Evolutionary conservation across 2,888 invertebrate species (phyloP).

Genomic region (Drosophila fulvimacula): DNA sequence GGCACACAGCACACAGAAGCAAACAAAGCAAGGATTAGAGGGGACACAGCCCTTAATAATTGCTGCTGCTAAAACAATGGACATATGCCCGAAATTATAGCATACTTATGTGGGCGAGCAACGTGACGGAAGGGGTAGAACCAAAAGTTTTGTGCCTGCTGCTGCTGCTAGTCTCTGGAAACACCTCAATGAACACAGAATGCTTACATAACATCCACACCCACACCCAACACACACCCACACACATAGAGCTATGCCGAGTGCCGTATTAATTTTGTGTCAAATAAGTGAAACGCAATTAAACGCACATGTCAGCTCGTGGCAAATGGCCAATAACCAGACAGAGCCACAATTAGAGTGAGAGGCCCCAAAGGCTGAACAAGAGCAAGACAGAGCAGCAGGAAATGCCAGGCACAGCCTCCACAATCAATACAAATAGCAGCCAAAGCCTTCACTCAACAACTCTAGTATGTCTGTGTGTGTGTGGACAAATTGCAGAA

Average conservation of each 20-base stretch:
- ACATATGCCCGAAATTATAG: constrained; percentile 57
- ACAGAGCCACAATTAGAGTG: constrained; percentile 16
- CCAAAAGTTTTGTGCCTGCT: constrained; percentile 12
- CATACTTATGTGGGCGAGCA: constrained; percentile 55
- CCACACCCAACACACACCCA: background rate
- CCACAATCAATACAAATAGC: constrained; percentile 65
- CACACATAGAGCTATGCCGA: constrained; percentile 22
- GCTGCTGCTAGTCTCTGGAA: constrained; percentile 3
- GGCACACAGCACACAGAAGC: constrained; percentile 19
- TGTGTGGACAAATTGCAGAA: constrained; percentile 59
- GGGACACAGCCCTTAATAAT: constrained; percentile 31
- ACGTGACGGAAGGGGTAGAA: background rate
- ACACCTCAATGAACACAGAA: constrained; percentile 31
- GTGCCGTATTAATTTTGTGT: constrained; percentile 79
- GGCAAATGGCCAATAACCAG: constrained; percentile 73
- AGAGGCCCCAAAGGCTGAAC: background rate
- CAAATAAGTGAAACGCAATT: constrained; percentile 81
- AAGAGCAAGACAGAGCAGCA: background rate
- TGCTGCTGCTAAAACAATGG: constrained; percentile 34
- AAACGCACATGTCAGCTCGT: constrained; percentile 78
- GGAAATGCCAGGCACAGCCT: constrained; percentile 13
- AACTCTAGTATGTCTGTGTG: constrained; percentile 2
- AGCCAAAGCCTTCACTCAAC: constrained; percentile 31
- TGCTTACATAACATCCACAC: constrained; percentile 12
- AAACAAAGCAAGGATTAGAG: constrained; percentile 9